Conservation (phyloP, 2,888 invertebrate species). For the Yponomeuta malinellus region DNA sequence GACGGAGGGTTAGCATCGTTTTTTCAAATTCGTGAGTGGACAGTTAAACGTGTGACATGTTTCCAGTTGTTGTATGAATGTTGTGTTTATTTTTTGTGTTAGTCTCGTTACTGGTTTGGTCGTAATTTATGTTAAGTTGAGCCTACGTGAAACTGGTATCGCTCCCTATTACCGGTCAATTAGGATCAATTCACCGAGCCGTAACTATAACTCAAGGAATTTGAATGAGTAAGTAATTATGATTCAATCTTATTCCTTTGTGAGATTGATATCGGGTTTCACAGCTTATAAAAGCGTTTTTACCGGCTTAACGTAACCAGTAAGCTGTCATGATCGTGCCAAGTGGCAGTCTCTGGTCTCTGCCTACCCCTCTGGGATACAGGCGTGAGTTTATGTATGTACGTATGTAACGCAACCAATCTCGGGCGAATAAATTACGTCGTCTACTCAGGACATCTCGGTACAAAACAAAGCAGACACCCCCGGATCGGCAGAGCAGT, state of each 20-base stretch:
- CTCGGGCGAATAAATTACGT: background rate
- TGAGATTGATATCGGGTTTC: background rate
- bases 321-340: too few species aligned
- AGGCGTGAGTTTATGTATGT: too few species aligned
- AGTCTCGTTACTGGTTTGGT: slow-evolving; percentile 25
- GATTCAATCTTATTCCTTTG: background rate
- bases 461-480: slow-evolving; percentile 25
- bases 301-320: background rate
- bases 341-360: too few species aligned
- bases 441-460: background rate
- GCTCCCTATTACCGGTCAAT: background rate
- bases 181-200: background rate
- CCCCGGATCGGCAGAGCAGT: slow-evolving; percentile 10
- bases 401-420: background rate
- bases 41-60: slow-evolving; percentile 49
- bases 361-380: too few species aligned
- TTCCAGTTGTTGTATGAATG: slow-evolving; percentile 21
- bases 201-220: background rate
- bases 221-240: background rate
- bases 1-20: slow-evolving; percentile 23
- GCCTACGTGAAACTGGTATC: background rate
- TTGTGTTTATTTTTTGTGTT: slow-evolving; percentile 26
- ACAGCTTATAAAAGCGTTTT: background rate
- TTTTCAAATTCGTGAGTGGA: slow-evolving; percentile 38
- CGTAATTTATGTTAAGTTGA: background rate